Evolutionary conservation across 2,113 vertebrate genomes (phyloP).

Genomic region (Macaca mulatta): DNA sequence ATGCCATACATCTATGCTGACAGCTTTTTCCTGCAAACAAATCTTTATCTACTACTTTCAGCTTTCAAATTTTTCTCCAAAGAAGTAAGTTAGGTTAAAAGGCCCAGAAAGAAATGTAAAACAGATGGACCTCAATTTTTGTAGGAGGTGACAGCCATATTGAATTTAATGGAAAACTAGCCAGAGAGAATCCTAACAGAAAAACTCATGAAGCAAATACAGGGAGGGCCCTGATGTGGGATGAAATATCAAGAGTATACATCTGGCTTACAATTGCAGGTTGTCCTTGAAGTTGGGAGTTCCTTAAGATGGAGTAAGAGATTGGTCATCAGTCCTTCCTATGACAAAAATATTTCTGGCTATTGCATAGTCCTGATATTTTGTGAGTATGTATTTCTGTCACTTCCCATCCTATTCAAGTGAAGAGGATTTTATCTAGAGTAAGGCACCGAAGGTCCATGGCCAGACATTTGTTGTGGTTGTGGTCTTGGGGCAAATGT

Average conservation of each 20-base stretch:
- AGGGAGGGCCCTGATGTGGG: not conserved
- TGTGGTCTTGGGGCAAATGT: not conserved
- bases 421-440: not conserved
- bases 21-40: slow-evolving; percentile 74
- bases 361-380: not conserved
- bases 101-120: slow-evolving; percentile 72
- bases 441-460: not conserved
- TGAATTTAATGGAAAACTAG: slow-evolving; percentile 52
- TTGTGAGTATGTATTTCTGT: not conserved
- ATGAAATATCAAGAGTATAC: not conserved
- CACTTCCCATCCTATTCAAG: not conserved
- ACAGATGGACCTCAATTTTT: slow-evolving; percentile 62
- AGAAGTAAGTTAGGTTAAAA: slow-evolving; percentile 76
- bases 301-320: not conserved
- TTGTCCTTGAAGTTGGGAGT: not conserved
- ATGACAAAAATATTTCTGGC: not conserved
- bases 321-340: not conserved
- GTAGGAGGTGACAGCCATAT: slow-evolving; percentile 32
- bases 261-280: not conserved
- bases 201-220: not conserved
- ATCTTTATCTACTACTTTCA: slow-evolving; percentile 80
- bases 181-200: not conserved
- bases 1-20: slow-evolving; percentile 66
- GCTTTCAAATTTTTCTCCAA: slow-evolving; percentile 75
- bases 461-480: not conserved